Percentiles rank a stretch among this genome's conserved stretches.
Conservation (phyloP, 2,888 invertebrate genomes). For the Ametastegia equiseti region DNA sequence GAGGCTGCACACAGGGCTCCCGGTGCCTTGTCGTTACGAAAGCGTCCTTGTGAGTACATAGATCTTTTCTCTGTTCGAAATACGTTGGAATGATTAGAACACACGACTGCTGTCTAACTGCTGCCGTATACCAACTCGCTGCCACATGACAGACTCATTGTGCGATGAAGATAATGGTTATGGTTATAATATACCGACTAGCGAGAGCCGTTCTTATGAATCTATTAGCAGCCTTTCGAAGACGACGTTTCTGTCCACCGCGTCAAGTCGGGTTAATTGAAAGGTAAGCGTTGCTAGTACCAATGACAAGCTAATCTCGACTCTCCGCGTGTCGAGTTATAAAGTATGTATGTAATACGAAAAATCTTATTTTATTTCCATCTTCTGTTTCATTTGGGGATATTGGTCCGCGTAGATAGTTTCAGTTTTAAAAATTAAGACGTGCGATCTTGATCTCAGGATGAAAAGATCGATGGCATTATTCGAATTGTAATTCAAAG, state of each 20-base stretch:
- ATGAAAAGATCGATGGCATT: background rate
- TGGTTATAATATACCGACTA: conserved; percentile 33
- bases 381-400: background rate
- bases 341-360: background rate
- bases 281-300: conserved; percentile 32
- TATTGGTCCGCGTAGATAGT: background rate
- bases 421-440: conserved; percentile 3
- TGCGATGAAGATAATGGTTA: conserved; percentile 45
- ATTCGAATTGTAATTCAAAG: background rate
- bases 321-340: background rate
- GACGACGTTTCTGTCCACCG: conserved; percentile 41
- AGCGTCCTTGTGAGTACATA: conserved; percentile 35
- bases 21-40: conserved; percentile 14
- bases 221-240: conserved; percentile 45
- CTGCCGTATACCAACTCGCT: conserved; percentile 41
- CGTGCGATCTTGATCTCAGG: background rate
- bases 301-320: conserved; percentile 38
- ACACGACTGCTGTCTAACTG: conserved; percentile 42
- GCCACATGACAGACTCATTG: conserved; percentile 46
- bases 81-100: conserved; percentile 41
- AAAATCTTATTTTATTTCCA: background rate
- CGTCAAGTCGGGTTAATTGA: conserved; percentile 33
- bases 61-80: conserved; percentile 30
- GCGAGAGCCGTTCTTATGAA: conserved; percentile 41
- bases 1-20: conserved; percentile 22